Base-by-base conservation (phyloP, 2,113 vertebrate genomes). In the Otocyon megalotis region DNA sequence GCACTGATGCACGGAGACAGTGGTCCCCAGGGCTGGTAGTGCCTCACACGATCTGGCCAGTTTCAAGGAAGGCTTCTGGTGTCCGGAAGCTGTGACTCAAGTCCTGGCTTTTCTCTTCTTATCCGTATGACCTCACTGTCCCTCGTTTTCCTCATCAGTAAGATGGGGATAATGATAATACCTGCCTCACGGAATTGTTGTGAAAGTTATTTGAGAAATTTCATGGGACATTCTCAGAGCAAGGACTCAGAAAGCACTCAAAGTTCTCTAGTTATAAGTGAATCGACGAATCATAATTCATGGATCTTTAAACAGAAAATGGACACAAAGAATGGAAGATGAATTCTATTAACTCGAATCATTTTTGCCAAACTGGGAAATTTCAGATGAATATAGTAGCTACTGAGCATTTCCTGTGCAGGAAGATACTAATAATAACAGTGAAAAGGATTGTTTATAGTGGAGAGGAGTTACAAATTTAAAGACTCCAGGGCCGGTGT, bases 351-450 rank as follows among this genome's bases (percentile, higher is more conserved):
- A 63, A 53, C 48, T 8, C 69, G 60, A 74, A 71, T 43, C 8
- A 37, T 82, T 88, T 95, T 76, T 94, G 30, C 83, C 92, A 95
- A 84, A 60, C 53, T 96, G 60, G 62, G 56, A 90, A 37, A 96
- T 93, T 89, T 81, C 30, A 74, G 60, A 37, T 60, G 71, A 93
- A 32, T 5, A 17, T 43, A 37, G 56, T 81, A 76, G 83, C 28
- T 90, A 16, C 32, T 53, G 30, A 74, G 16, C 58, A 19, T 97
- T 96, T 94, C 79, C 79, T 81, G 0, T 30, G 32, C 17, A 53
- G 43, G 11, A 48, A n/a, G 60, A 79, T 20, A 65, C 6, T 30
- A 63, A 35, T 93, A 32, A 63, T 60, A 82, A 76, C 63, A 54
- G 43, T 30, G 58, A 14, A 76, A 58, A 58, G 32, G 11, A 20